phyloP scores from a whole-genome alignment of 2,888 invertebrate genomes.

The Nomada ferruginata region DNA sequence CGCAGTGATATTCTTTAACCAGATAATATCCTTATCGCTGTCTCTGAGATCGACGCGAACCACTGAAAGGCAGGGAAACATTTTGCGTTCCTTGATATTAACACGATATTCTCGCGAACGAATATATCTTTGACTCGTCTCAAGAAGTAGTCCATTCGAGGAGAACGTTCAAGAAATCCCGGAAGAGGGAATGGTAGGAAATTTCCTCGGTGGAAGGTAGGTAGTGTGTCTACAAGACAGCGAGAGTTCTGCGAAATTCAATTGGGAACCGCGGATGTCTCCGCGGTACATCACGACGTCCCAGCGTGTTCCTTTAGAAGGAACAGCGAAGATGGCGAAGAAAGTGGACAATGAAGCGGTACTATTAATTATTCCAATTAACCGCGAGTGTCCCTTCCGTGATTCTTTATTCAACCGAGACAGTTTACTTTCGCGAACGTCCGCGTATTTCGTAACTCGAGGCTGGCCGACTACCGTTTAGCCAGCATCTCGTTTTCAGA shows the following conservation, averaged over 20 bases:
- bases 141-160: not conserved
- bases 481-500: not conserved
- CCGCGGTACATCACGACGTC: constrained; percentile 40
- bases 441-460: constrained; percentile 1
- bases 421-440: constrained; percentile 25
- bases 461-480: not conserved
- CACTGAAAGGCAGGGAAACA: not conserved
- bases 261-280: constrained; percentile 61
- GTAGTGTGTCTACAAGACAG: constrained; percentile 47
- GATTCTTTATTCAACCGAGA: constrained; percentile 69
- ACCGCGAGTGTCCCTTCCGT: constrained; percentile 58
- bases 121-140: not conserved
- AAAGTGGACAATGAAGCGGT: constrained; percentile 67
- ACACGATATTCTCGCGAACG: not conserved
- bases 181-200: constrained; percentile 15
- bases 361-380: constrained; percentile 75
- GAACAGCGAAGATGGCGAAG: constrained; percentile 35
- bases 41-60: not conserved
- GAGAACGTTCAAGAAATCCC: constrained; percentile 46
- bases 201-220: constrained; percentile 38
- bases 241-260: constrained; percentile 57
- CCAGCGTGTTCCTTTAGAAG: constrained; percentile 44
- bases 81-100: not conserved
- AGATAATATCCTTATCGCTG: too few relatives aligned
- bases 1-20: too few relatives aligned